phyloP scores from a whole-genome alignment of 1,140 invertebrate species.

The Papilio polyxenes region DNA sequence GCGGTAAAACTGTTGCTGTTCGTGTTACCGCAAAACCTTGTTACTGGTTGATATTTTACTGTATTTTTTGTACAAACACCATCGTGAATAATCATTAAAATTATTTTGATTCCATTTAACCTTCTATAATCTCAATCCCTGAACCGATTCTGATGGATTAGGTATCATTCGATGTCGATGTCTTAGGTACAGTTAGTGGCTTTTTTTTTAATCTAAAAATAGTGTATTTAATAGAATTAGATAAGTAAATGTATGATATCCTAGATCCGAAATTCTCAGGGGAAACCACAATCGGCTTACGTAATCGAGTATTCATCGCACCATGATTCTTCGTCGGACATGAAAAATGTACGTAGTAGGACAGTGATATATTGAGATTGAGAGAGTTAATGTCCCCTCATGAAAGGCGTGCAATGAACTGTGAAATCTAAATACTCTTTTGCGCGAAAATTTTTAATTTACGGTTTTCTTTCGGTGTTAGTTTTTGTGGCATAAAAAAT shows the following conservation, averaged over 20 bases:
- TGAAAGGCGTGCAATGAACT: conserved; percentile 3
- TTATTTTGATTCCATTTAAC: not conserved
- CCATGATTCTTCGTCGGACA: conserved; percentile 28
- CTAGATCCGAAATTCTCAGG: not conserved
- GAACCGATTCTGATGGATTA: too few species aligned
- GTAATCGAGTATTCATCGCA: conserved; percentile 24
- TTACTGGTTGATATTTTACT: not conserved
- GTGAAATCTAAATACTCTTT: not conserved
- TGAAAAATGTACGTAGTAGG: conserved; percentile 26
- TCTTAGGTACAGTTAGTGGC: too few species aligned
- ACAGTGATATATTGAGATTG: conserved; percentile 35
- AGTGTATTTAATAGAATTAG: not conserved
- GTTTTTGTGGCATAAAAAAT: too few species aligned
- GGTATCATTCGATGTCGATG: too few species aligned
- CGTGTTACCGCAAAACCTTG: not conserved
- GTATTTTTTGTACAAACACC: not conserved
- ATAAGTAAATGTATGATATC: not conserved
- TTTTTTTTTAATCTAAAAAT: too few species aligned
- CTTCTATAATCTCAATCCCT: too few species aligned
- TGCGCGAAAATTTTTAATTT: not conserved
- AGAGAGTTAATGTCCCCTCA: conserved; percentile 27
- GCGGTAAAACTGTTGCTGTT: conserved; percentile 2
- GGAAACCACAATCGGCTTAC: conserved; percentile 30
- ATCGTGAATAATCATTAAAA: not conserved
- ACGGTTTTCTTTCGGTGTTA: not conserved